Percentiles rank a stretch among this genome's conserved stretches.
Evolutionary conservation across 2,113 vertebrate species (phyloP).

Genomic region (Podarcis cretensis): DNA sequence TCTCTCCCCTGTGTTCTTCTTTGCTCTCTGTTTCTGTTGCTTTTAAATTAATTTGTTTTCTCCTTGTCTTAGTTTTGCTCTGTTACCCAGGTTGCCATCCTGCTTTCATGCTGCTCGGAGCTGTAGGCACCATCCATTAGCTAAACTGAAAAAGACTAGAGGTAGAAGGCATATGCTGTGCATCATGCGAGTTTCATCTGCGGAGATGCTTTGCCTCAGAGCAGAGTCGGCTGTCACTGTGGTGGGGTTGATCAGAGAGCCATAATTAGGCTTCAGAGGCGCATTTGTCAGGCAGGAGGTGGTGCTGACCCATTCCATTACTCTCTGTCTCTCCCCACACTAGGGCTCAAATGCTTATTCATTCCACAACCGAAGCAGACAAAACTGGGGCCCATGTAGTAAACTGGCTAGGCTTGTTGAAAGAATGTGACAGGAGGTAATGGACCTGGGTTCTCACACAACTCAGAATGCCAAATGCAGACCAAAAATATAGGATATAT

Average conservation of each 20-base stretch:
- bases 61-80: neutral
- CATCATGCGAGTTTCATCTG: neutral
- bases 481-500: neutral
- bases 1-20: neutral
- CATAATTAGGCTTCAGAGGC: neutral
- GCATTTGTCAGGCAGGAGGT: neutral
- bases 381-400: neutral
- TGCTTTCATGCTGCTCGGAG: neutral
- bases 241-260: neutral
- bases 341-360: neutral
- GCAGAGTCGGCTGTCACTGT: neutral
- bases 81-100: slow-evolving; percentile 1
- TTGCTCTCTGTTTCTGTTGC: neutral
- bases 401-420: neutral
- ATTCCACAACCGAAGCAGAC: neutral
- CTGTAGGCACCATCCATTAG: slow-evolving; percentile 10
- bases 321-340: neutral
- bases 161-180: neutral
- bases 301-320: neutral
- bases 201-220: neutral
- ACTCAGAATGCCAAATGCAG: neutral
- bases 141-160: neutral
- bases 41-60: neutral
- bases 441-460: neutral
- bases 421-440: too few species aligned